Conservation (phyloP, 2,888 invertebrate species). For the Leptodirus hochenwartii region DNA sequence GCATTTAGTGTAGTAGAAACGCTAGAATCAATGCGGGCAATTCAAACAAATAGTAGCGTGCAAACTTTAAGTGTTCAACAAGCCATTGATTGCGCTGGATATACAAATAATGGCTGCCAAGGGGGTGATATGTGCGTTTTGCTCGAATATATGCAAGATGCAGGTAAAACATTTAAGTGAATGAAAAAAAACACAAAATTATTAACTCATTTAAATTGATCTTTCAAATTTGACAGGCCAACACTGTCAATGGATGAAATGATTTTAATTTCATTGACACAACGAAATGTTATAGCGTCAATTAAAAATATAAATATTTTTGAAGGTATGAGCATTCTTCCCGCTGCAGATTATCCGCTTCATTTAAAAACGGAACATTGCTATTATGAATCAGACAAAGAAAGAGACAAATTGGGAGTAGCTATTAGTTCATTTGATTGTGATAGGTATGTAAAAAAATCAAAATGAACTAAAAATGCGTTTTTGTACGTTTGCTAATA, state of each 20-base stretch:
- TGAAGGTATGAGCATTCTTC: conserved; percentile 33
- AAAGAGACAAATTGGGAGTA: no score
- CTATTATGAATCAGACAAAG: no score
- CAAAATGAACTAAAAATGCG: neutral
- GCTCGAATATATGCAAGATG: conserved; percentile 47
- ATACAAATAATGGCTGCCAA: conserved; percentile 48
- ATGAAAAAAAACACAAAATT: no score
- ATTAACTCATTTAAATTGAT: no score
- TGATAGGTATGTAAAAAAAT: conserved; percentile 35
- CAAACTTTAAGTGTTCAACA: conserved; percentile 55
- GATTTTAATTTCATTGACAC: no score
- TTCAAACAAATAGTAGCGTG: conserved; percentile 40
- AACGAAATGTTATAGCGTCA: no score
- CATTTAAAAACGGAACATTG: conserved; percentile 31
- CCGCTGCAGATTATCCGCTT: conserved; percentile 44
- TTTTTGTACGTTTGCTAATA: neutral
- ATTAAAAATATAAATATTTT: no score
- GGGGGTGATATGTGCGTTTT: conserved; percentile 71
- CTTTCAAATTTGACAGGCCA: no score
- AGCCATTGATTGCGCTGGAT: conserved; percentile 62
- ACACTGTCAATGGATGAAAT: no score
- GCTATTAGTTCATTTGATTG: conserved; percentile 39
- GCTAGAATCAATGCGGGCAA: conserved; percentile 59
- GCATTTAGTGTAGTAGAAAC: conserved; percentile 63
- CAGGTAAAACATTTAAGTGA: no score